Conservation (phyloP, 1,140 invertebrate species). For the Trichomalopsis sarcophagae region DNA sequence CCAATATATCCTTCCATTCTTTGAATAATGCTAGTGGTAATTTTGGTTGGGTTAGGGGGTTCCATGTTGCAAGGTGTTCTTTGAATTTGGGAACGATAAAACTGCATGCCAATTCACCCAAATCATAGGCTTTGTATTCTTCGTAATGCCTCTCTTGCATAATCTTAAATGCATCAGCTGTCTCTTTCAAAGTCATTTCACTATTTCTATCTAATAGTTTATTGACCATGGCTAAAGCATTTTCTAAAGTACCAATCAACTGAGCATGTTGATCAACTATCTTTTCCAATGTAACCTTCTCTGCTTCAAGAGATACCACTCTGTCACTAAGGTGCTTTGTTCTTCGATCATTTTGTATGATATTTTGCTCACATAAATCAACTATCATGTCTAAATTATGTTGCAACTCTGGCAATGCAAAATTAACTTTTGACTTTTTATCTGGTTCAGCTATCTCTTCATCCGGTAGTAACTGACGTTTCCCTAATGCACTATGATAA, state of each 20-base stretch:
- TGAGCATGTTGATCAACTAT: conserved; percentile 84
- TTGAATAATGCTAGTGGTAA: conserved; percentile 81
- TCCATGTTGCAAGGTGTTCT: conserved; percentile 82
- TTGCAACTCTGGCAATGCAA: conserved; percentile 89
- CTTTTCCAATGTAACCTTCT: conserved; percentile 83
- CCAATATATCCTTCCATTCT: conserved; percentile 84
- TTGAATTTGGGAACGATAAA: conserved; percentile 82
- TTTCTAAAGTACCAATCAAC: conserved; percentile 84
- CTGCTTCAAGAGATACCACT: conserved; percentile 86
- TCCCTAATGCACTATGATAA: conserved; percentile 88
- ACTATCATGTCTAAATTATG: conserved; percentile 95
- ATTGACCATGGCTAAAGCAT: conserved; percentile 83
- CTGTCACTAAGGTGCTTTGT: conserved; percentile 85
- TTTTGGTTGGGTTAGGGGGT: conserved; percentile 81
- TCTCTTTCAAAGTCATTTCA: conserved; percentile 82
- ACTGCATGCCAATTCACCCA: conserved; percentile 80
- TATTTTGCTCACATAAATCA: conserved; percentile 96
- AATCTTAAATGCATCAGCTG: conserved; percentile 83
- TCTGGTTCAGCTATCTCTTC: conserved; percentile 73
- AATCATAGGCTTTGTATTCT: conserved; percentile 80
- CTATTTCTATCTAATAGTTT: conserved; percentile 77
- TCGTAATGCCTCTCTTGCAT: conserved; percentile 81
- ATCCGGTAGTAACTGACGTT: conserved; percentile 76
- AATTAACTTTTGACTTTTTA: conserved; percentile 79
- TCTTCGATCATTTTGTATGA: conserved; percentile 91